Conservation (phyloP, 2,113 vertebrate species). For the Pavo muticus region DNA sequence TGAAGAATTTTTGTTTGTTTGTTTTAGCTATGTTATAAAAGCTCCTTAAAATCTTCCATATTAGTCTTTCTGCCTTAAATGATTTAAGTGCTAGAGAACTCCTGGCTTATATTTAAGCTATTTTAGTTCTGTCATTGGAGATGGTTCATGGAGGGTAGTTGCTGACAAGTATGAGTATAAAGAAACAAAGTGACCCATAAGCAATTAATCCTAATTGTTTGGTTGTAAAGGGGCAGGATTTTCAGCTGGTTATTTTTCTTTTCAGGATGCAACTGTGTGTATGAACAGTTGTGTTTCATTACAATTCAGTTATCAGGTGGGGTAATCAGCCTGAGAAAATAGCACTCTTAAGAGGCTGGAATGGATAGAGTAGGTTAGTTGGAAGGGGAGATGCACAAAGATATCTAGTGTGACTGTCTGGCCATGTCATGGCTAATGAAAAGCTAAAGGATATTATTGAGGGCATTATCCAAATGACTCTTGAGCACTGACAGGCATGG, state of each 20-base stretch:
- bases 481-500: neutral
- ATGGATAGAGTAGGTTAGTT: neutral
- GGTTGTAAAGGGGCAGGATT: neutral
- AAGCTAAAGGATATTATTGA: neutral
- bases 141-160: neutral
- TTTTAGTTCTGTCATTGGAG: neutral
- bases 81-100: neutral
- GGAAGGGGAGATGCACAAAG: neutral
- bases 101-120: neutral
- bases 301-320: neutral
- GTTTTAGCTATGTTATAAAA: neutral
- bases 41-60: neutral
- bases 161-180: neutral
- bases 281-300: neutral
- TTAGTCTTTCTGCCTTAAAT: neutral
- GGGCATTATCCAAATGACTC: neutral
- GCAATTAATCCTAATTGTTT: neutral
- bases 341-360: neutral
- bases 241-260: neutral
- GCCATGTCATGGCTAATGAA: neutral
- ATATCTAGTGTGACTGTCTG: neutral
- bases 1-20: neutral
- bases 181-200: neutral
- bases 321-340: neutral
- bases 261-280: rapidly evolving